These are phyloP conservation scores for Chaenocephalus aceratus DNA, from an alignment of 2,113 vertebrate genomes.

Conservation along the genomic window DNA sequence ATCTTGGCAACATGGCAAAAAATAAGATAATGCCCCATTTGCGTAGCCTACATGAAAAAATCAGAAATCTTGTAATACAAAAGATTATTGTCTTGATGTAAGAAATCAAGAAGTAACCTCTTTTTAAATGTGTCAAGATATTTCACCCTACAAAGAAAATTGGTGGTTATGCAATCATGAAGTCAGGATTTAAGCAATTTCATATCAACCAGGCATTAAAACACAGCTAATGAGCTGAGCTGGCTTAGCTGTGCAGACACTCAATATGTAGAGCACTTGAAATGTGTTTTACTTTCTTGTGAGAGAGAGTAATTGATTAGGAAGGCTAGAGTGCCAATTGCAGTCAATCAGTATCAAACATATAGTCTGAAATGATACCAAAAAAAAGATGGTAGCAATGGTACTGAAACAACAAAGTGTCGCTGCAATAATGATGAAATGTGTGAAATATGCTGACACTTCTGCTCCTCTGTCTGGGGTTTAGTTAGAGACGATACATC, in stretches of 20 bases:
- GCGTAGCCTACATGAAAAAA: no score
- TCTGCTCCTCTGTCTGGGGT: slow-evolving; percentile 8
- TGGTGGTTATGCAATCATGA: not conserved
- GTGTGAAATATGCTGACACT: slow-evolving; percentile 28
- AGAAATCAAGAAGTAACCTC: no score
- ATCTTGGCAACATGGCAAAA: no score
- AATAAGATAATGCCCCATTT: no score
- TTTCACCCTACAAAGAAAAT: not conserved
- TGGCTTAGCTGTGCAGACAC: slow-evolving; percentile 15
- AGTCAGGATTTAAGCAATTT: slow-evolving; percentile 47
- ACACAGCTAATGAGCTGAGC: slow-evolving; percentile 26
- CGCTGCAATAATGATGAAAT: slow-evolving; percentile 41
- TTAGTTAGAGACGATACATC: slow-evolving; percentile 24
- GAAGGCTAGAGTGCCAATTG: not conserved
- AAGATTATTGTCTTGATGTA: no score
- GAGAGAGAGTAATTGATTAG: slow-evolving; percentile 11
- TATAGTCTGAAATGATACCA: slow-evolving; percentile 1
- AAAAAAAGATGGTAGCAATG: not conserved
- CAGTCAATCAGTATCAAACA: slow-evolving; percentile 26
- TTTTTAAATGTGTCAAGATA: no score
- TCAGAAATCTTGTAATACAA: no score
- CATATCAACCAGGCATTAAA: slow-evolving; percentile 51
- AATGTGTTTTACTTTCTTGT: slow-evolving; percentile 23
- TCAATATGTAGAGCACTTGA: slow-evolving; percentile 20
- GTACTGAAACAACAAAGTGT: slow-evolving; percentile 5